Evolutionary conservation across 2,113 vertebrate species (phyloP), one percentile per base, ranked within the genome.

Genomic region (Crocuta crocuta): DNA sequence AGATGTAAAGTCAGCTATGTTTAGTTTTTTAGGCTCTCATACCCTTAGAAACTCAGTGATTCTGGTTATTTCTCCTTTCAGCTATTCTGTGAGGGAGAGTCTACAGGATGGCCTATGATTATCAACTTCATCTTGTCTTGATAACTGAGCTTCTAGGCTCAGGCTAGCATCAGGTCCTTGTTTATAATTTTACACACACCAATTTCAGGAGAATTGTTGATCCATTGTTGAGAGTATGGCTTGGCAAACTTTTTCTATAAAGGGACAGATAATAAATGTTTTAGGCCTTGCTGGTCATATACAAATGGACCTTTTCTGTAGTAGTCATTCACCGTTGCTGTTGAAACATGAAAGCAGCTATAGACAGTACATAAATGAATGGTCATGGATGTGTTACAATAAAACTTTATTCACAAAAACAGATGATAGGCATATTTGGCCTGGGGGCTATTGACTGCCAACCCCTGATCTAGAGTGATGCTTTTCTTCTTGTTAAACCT

Each of bases 401-500:
- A 89, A 83, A 83, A 89, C 61, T 88, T 94, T 43, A 63, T 70
- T 87, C 48, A 94, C 12, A 78, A 71, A 91, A 92, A 61, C 31
- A 58, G 4, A 3, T 63, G 50, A 19, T 11, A n/a, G 21, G 31
- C 8, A 89, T 6, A 43, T 90, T 94, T 97, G 45, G 19, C 61
- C 15, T n/a, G 4, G 58, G 10, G 26, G 15, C 31, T 45, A 5
- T 78, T 79, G 45, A 78, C 71, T 87, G 23, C 26, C 55, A 70
- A 39, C 13, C 16, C 2, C 31, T 84, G 13, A 53, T 70, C 55
- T 89, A 45, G 26, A 66, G 19, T 91, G 33, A 68, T 79, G n/a
- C 12, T 89, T 91, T 97, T 94, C 61, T 96, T 97, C 43, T 79
- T 94, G 5, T 85, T 89, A 82, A 91, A 26, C 24, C 66, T 61